Conservation (phyloP, 64 coral and sea anemone genomes). For the Stichodactyla helianthus region DNA sequence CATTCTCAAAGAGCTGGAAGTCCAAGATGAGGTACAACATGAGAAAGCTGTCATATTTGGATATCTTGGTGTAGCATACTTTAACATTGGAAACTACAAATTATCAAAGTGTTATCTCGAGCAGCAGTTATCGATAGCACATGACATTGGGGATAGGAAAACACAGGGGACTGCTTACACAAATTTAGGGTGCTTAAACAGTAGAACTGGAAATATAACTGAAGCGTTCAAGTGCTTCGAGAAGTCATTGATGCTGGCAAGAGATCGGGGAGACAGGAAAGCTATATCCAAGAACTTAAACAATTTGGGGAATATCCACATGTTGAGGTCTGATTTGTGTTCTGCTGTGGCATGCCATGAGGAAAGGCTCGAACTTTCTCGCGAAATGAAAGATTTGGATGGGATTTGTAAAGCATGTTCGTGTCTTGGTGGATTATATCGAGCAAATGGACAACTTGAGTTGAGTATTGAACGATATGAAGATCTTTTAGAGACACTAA, state of each 20-base stretch:
- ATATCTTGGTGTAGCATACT: slow-evolving; percentile 64
- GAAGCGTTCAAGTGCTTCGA: slow-evolving; percentile 60
- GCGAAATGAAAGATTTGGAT: slow-evolving; percentile 66
- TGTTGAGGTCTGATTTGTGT: slow-evolving; percentile 65
- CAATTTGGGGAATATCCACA: slow-evolving; percentile 89
- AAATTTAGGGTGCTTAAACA: slow-evolving; percentile 81
- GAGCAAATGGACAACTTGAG: slow-evolving; percentile 61
- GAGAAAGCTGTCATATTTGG: slow-evolving; percentile 41
- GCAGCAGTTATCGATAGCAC: slow-evolving; percentile 66
- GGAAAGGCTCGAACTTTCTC: slow-evolving; percentile 67
- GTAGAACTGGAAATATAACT: slow-evolving; percentile 58
- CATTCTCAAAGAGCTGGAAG: slow-evolving; percentile 6
- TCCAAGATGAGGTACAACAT: slow-evolving; percentile 40
- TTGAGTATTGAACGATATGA: slow-evolving; percentile 78
- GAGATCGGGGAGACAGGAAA: slow-evolving; percentile 61
- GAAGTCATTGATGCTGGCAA: slow-evolving; percentile 59
- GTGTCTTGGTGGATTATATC: slow-evolving; percentile 65
- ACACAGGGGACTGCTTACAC: slow-evolving; percentile 66
- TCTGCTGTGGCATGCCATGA: slow-evolving; percentile 75
- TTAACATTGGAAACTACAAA: slow-evolving; percentile 60
- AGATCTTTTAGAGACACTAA: slow-evolving; percentile 62
- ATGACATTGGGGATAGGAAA: slow-evolving; percentile 59
- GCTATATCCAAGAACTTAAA: slow-evolving; percentile 73
- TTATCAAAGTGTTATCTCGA: slow-evolving; percentile 45
- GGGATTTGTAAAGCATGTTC: slow-evolving; percentile 78